A percentile compares a stretch with the other conserved stretches of the same genome.
Evolutionary conservation across 1,140 invertebrate genomes (phyloP).

Genomic region (Drosophila navojoa): DNA sequence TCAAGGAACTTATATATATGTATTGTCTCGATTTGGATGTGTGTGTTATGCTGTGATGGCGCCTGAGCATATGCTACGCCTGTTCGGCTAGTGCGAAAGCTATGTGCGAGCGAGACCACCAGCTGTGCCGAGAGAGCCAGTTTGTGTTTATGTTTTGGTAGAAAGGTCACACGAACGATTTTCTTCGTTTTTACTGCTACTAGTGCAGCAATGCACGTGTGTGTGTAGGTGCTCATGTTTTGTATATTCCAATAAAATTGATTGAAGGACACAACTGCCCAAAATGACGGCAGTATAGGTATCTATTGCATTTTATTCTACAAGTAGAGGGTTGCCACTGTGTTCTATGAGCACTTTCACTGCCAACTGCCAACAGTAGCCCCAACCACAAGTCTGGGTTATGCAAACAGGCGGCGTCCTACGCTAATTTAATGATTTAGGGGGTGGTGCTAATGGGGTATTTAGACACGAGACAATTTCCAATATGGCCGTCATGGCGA

Average conservation of each 20-base stretch:
- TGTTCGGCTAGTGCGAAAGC: constrained; percentile 37
- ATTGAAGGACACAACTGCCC: constrained; percentile 48
- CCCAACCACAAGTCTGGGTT: constrained; percentile 6
- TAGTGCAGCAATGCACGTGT: constrained; percentile 22
- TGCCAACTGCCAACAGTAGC: background rate
- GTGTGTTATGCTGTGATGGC: constrained; percentile 54
- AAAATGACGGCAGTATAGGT: constrained; percentile 10
- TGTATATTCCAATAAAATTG: constrained; percentile 39
- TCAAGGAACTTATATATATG: constrained; percentile 28
- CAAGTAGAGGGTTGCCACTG: constrained; percentile 1
- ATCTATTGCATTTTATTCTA: constrained; percentile 17
- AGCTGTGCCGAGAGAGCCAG: constrained; percentile 1
- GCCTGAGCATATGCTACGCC: constrained; percentile 73
- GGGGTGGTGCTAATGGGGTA: background rate
- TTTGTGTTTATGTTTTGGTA: constrained; percentile 76
- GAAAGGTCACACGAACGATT: constrained; percentile 52
- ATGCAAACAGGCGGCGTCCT: constrained; percentile 20
- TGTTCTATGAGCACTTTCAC: constrained; percentile 15
- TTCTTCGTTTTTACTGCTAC: constrained; percentile 9
- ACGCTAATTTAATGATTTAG: background rate
- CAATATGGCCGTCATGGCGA: constrained; percentile 41
- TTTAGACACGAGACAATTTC: constrained; percentile 8
- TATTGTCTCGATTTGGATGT: background rate
- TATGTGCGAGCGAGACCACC: constrained; percentile 39
- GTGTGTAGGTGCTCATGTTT: constrained; percentile 11